Base-by-base conservation (phyloP, 2,888 invertebrate genomes). In the Phasia obesa region DNA sequence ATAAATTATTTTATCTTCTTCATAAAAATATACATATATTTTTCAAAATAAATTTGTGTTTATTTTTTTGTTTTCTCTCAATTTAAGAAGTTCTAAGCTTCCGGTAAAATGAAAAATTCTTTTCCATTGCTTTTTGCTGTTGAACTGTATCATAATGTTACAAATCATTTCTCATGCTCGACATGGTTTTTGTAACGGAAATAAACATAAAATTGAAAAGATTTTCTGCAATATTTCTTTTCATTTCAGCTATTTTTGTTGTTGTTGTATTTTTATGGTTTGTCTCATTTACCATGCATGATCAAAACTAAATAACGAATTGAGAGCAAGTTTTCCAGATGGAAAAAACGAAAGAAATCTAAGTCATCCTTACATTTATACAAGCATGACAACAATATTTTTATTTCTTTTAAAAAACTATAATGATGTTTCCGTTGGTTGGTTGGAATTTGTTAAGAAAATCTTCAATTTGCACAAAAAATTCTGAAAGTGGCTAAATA, bases 131-230 rank as follows among this genome's bases (percentile, higher is more conserved):
- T n/a, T 60, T 47, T 67, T 64, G 51, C 47, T 21, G 38, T 31
- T 59, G 55, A 69, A 73, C 59, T 62, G 62, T 53, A 25, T 47
- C 49, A 23, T 23, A 44, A 65, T 31, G 59, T 57, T 53, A 62
- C 69, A 83, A 75, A 53, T 69, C 76, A 84, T 81, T 77, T 69
- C 73, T 84, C 51, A 81, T 84, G 81, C 81, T 69, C 81, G 73
- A 81, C 76, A 77, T 81, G 81, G 59, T 81, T 84, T 75, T 81
- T 62, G 65, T 70, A 83, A 79, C 83, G 78, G 78, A 83, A 83
- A 75, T 75, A 78, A 83, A 83, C 65, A 83, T 71, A 67, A 75
- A 83, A 75, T 73, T 79, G 75, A 83, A 83, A 83, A 71, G 79
- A 83, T 83, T 83, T 83, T 79, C 79, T 65, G 67, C 74, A 53